These are phyloP conservation scores for Drosophila stalkeri DNA, from an alignment of 2,888 invertebrate genomes.

Conservation along the genomic window DNA sequence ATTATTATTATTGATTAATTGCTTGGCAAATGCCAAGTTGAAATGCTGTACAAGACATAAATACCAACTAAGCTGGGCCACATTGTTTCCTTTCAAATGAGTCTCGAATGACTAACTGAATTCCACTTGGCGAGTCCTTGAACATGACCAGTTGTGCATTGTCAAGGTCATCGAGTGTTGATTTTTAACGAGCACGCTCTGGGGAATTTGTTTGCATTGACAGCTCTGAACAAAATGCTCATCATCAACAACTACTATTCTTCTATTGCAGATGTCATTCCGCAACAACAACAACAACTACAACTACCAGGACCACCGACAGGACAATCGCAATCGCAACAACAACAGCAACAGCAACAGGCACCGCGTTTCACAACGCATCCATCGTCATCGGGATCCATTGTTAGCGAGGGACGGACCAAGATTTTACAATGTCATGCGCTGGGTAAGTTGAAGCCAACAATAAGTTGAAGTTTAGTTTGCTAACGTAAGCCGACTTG, in stretches of 20 bases:
- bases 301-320: constrained; percentile 11
- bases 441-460: constrained; percentile 88
- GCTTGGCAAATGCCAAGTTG: no score
- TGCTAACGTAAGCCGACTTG: constrained; percentile 10
- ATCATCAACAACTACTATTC: constrained; percentile 23
- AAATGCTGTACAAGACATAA: no score
- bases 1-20: no score
- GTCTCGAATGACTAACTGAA: constrained; percentile 6
- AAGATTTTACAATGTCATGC: constrained; percentile 97
- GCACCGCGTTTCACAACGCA: constrained; percentile 95
- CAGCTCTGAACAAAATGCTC: constrained; percentile 25
- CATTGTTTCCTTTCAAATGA: not conserved
- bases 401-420: constrained; percentile 94
- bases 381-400: constrained; percentile 93
- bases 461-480: constrained; percentile 44
- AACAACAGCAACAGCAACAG: constrained; percentile 88
- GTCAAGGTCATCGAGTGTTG: constrained; percentile 9
- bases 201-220: constrained; percentile 16
- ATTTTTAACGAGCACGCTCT: constrained; percentile 11
- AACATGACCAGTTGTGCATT: constrained; percentile 3
- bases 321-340: constrained; percentile 40
- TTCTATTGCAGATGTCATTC: constrained; percentile 50
- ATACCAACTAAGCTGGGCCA: no score
- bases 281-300: constrained; percentile 41
- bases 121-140: not conserved